Percentiles rank a stretch among this genome's conserved stretches.
Evolutionary conservation across 2,113 vertebrate genomes (phyloP).

Genomic region (Hipposideros armiger): DNA sequence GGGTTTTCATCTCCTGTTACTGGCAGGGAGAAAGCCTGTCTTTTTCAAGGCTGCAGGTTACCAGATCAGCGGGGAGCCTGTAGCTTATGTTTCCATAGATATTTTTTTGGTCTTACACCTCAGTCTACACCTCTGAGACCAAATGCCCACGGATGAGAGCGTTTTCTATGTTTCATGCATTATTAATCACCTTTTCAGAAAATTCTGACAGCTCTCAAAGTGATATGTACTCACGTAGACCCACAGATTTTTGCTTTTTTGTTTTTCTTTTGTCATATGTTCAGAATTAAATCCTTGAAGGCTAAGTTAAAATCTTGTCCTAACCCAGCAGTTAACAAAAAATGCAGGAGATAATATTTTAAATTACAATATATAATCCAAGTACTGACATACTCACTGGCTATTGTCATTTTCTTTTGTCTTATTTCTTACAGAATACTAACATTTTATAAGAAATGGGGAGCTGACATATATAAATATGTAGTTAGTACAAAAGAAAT

Average conservation of each 20-base stretch:
- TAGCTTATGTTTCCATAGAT: neutral
- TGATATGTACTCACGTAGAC: neutral
- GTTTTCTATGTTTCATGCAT: constrained; percentile 68
- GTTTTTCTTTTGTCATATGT: neutral
- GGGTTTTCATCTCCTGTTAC: neutral
- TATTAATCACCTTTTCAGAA: constrained; percentile 69
- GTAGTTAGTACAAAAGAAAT: constrained; percentile 28
- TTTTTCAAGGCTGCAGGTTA: neutral
- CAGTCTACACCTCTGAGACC: constrained; percentile 60
- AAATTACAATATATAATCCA: neutral
- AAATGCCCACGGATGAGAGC: constrained; percentile 42
- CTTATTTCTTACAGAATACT: neutral
- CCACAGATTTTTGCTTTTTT: neutral
- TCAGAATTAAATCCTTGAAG: constrained; percentile 50
- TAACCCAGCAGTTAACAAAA: neutral
- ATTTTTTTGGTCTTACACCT: constrained; percentile 58
- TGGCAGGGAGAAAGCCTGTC: neutral
- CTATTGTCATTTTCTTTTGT: constrained; percentile 25
- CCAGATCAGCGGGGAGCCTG: neutral
- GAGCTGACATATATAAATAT: constrained; percentile 21
- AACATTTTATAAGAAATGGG: constrained; percentile 57
- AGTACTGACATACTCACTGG: neutral
- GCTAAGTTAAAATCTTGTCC: constrained; percentile 16
- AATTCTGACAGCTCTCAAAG: constrained; percentile 57
- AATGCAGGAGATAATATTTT: neutral